phyloP scores from a whole-genome alignment of 2,888 invertebrate species.

The Hyposoter didymator region DNA sequence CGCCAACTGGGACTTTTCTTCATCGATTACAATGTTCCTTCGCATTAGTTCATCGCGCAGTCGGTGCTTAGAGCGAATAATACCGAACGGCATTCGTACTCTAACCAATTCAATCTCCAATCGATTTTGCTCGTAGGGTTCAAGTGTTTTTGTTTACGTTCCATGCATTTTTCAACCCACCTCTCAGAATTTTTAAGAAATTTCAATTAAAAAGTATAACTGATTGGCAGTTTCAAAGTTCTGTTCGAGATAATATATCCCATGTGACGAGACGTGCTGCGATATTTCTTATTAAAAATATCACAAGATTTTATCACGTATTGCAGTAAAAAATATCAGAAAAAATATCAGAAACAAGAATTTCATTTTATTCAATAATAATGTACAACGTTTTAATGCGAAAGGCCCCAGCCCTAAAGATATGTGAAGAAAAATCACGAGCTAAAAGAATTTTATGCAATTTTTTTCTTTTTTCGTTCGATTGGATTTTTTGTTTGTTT shows the following conservation, averaged over 20 bases:
- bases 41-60: constrained; percentile 8
- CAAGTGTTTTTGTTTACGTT: background rate
- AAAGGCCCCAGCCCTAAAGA: too few relatives aligned
- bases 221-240: background rate
- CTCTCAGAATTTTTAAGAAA: background rate
- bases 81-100: background rate
- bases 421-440: too few relatives aligned
- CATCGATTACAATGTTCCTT: constrained; percentile 53
- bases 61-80: background rate
- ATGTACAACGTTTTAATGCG: too few relatives aligned
- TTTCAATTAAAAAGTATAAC: background rate
- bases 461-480: too few relatives aligned
- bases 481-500: too few relatives aligned
- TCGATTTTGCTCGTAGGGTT: background rate
- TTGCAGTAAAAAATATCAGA: too few relatives aligned
- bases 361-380: too few relatives aligned
- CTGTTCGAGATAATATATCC: background rate
- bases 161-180: background rate
- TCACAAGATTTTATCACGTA: too few relatives aligned
- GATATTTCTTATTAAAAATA: too few relatives aligned
- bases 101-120: background rate
- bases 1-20: constrained; percentile 35
- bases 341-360: too few relatives aligned
- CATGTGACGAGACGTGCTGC: too few relatives aligned
- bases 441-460: too few relatives aligned